phyloP scores from a whole-genome alignment of 2,797 vertebrate genomes.

The Enteromius thamalakanensis region DNA sequence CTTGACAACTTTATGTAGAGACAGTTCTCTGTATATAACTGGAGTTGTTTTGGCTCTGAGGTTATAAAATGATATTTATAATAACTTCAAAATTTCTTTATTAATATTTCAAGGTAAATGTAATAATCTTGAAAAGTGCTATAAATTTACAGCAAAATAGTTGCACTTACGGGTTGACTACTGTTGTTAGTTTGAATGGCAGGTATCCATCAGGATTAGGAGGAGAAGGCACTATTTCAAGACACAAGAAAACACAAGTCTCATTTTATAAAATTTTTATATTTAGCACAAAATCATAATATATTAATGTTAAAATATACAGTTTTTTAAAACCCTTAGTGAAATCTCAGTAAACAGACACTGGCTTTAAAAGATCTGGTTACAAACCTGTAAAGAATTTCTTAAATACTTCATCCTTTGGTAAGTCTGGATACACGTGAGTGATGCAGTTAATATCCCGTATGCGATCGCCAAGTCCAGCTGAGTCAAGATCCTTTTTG shows the following conservation, averaged over 20 bases:
- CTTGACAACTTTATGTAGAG: background rate
- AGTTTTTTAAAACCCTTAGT: background rate
- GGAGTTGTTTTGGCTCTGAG: background rate
- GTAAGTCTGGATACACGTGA: conserved; percentile 82
- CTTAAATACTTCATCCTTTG: conserved; percentile 87
- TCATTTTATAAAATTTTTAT: background rate
- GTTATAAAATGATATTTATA: background rate
- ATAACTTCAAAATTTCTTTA: background rate
- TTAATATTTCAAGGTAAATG: background rate
- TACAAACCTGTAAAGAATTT: conserved; percentile 88
- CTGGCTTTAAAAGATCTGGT: background rate
- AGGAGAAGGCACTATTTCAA: conserved; percentile 32
- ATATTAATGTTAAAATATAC: background rate
- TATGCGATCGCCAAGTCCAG: conserved; percentile 90
- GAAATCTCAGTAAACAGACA: background rate
- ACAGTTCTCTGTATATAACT: background rate
- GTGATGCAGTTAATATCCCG: conserved; percentile 86
- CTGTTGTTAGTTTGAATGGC: conserved; percentile 58
- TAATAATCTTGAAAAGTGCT: background rate
- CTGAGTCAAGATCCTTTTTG: conserved; percentile 90
- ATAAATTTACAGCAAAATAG: background rate
- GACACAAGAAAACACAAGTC: background rate
- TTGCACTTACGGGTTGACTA: conserved; percentile 52
- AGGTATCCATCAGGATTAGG: conserved; percentile 56
- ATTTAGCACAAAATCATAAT: background rate